Evolutionary conservation across 92 coral and sea anemone genomes (phyloP).

Genomic region (Pocillopora grandis): DNA sequence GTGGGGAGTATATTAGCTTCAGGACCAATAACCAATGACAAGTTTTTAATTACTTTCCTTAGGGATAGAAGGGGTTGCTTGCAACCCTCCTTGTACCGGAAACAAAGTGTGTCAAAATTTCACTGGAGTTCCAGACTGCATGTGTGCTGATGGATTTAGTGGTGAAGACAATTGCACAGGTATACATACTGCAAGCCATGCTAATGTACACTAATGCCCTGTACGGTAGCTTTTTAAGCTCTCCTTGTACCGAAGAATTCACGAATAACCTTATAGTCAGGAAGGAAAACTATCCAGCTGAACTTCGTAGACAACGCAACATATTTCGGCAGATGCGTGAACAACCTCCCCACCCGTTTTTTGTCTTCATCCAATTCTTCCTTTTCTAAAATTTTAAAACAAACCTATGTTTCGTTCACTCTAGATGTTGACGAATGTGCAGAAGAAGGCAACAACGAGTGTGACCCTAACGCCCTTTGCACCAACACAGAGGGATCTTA

Average conservation of each 20-base stretch:
- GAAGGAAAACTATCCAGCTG: too few relatives aligned
- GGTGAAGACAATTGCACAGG: conserved; percentile 54
- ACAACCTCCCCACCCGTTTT: too few relatives aligned
- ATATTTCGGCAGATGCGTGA: too few relatives aligned
- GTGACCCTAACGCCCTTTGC: conserved; percentile 48
- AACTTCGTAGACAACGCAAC: too few relatives aligned
- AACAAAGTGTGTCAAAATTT: conserved; percentile 47
- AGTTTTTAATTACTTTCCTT: background rate
- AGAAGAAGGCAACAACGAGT: conserved; percentile 11
- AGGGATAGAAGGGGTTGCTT: background rate
- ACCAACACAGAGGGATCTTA: conserved; percentile 49
- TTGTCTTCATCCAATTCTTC: too few relatives aligned
- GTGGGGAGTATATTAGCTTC: too few relatives aligned
- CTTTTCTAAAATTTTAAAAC: too few relatives aligned
- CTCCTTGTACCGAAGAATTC: too few relatives aligned
- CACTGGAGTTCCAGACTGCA: conserved; percentile 36
- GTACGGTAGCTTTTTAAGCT: too few relatives aligned
- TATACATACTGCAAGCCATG: background rate
- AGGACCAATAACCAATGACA: background rate
- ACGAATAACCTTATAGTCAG: too few relatives aligned
- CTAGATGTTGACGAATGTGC: conserved; percentile 42
- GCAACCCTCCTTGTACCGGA: conserved; percentile 37
- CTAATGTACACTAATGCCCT: too few relatives aligned
- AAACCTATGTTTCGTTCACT: background rate
- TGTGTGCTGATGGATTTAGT: conserved; percentile 39